Conservation (phyloP, 2,797 vertebrate genomes). For the Thaleichthys pacificus region DNA sequence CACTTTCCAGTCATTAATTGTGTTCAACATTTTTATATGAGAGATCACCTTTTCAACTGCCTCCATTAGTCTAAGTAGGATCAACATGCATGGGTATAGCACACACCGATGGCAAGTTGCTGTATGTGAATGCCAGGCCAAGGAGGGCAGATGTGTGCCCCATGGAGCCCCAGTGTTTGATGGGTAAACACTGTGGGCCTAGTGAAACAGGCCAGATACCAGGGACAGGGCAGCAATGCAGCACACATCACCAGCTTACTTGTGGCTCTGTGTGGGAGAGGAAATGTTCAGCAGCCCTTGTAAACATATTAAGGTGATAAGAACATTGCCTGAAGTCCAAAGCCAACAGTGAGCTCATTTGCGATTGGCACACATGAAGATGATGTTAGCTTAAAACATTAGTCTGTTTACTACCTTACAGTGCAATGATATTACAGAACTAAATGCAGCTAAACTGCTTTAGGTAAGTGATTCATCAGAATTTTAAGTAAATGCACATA, state of each 20-base stretch:
- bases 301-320: conserved; percentile 15
- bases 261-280: conserved; percentile 27
- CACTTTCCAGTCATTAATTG: conserved; percentile 65
- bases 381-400: neutral
- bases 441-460: neutral
- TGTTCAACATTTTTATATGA: conserved; percentile 48
- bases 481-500: neutral
- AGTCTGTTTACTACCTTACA: neutral
- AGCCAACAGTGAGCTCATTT: conserved; percentile 35
- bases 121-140: conserved; percentile 25
- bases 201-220: conserved; percentile 29
- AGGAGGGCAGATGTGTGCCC: neutral
- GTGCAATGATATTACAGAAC: neutral
- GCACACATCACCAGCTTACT: conserved; percentile 15
- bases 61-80: conserved; percentile 48
- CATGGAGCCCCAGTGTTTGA: conserved; percentile 43
- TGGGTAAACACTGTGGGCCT: conserved; percentile 41
- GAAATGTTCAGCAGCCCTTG: conserved; percentile 35
- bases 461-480: neutral
- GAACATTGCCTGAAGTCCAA: neutral
- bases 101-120: too few species aligned
- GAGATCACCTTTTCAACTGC: conserved; percentile 48
- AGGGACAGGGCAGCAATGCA: neutral
- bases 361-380: neutral
- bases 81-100: conserved; percentile 29